Evolutionary conservation across 2,888 invertebrate genomes (phyloP).

Genomic region (Acrocyrtus sp.): DNA sequence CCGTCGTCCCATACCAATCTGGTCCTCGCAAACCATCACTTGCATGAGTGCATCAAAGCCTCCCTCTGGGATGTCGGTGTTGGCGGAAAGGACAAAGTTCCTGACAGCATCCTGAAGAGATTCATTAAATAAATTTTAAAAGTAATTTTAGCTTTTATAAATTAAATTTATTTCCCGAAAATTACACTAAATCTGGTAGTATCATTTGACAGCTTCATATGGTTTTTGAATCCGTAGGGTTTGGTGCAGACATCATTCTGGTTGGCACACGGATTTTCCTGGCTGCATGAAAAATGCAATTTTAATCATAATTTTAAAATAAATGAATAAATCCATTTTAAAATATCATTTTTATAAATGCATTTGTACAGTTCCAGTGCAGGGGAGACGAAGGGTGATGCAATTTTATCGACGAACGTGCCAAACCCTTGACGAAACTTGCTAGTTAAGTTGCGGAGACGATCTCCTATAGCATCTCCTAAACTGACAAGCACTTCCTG

Average conservation of each 20-base stretch:
- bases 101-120: conserved; percentile 76
- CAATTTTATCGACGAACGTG: conserved; percentile 53
- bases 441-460: conserved; percentile 24
- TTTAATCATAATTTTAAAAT: background rate
- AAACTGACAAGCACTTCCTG: conserved; percentile 33
- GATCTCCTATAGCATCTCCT: conserved; percentile 26
- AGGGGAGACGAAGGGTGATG: conserved; percentile 37
- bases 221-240: conserved; percentile 48
- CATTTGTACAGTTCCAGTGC: conserved; percentile 10
- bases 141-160: too few relatives aligned
- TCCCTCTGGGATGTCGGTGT: conserved; percentile 97
- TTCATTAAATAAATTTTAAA: background rate
- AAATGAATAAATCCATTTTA: background rate
- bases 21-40: conserved; percentile 85
- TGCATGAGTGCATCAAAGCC: conserved; percentile 99
- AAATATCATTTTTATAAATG: background rate
- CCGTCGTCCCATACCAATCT: conserved; percentile 64
- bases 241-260: conserved; percentile 14
- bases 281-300: conserved; percentile 7
- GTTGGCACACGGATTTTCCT: conserved; percentile 16
- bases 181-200: conserved; percentile 5
- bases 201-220: conserved; percentile 21
- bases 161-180: conserved; percentile 24
- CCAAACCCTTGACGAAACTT: conserved; percentile 51
- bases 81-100: conserved; percentile 90